Percentiles rank a stretch among this genome's conserved stretches.
These are phyloP conservation scores for Danaus plexippus DNA, from an alignment of 1,140 invertebrate species.

Conservation along the genomic window DNA sequence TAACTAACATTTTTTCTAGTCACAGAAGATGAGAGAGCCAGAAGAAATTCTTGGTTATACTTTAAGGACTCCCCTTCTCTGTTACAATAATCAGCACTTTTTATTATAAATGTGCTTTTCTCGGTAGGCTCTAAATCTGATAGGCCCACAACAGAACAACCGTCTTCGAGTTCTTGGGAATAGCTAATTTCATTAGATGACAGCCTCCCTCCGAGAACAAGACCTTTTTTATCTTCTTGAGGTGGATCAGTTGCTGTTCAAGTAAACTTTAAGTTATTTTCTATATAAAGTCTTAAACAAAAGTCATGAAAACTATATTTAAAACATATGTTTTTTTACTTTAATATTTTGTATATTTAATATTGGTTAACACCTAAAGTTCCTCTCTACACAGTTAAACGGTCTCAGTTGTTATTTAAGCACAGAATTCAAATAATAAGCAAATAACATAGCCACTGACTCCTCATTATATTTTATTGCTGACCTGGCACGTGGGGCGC, in stretches of 20 bases:
- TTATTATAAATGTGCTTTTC: slow-evolving; percentile 49
- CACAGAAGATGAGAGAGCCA: slow-evolving; percentile 46
- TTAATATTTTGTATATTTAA: neutral
- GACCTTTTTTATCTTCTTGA: slow-evolving; percentile 41
- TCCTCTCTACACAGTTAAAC: slow-evolving; percentile 3
- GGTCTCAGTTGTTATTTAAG: slow-evolving; percentile 2
- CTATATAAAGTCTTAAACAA: no score
- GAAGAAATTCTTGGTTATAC: slow-evolving; percentile 61
- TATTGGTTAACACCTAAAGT: neutral
- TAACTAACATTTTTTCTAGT: slow-evolving; percentile 39
- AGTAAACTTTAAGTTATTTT: neutral
- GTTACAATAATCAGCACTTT: slow-evolving; percentile 59
- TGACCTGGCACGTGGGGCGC: slow-evolving; percentile 55
- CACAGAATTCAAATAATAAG: slow-evolving; percentile 18
- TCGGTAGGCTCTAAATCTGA: slow-evolving; percentile 33
- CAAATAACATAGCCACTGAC: slow-evolving; percentile 16
- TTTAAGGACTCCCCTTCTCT: slow-evolving; percentile 48
- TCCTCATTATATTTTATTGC: slow-evolving; percentile 18
- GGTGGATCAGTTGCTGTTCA: slow-evolving; percentile 44
- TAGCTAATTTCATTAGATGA: slow-evolving; percentile 52
- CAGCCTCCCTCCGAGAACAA: slow-evolving; percentile 54
- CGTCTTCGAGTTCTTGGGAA: slow-evolving; percentile 54
- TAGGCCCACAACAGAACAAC: slow-evolving; percentile 43
- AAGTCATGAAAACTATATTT: no score
- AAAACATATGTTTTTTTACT: no score